phyloP scores from a whole-genome alignment of 1,140 invertebrate genomes.

The Nephila pilipes region DNA sequence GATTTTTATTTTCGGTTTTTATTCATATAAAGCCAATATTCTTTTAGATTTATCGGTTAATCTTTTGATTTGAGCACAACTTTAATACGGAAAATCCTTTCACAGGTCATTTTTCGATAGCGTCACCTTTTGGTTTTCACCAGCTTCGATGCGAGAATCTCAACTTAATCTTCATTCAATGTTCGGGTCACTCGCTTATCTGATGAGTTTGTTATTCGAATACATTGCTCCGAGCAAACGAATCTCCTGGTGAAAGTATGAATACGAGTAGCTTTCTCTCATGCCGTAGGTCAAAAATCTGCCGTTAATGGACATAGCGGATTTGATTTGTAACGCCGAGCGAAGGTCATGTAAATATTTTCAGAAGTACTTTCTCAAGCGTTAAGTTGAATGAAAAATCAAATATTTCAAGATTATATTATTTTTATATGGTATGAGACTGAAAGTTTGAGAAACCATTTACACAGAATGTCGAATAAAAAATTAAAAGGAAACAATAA shows the following conservation, averaged over 20 bases:
- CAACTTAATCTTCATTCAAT: conserved; percentile 3
- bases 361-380: too few relatives aligned
- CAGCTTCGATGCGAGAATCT: conserved; percentile 13
- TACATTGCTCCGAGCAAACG: background rate
- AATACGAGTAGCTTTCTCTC: background rate
- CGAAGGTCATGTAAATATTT: conserved; percentile 6
- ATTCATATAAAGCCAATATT: conserved; percentile 21
- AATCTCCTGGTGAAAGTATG: background rate
- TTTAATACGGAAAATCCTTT: conserved; percentile 60
- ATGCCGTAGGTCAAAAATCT: background rate
- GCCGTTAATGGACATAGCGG: conserved; percentile 15
- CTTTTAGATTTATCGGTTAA: conserved; percentile 41
- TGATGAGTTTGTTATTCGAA: conserved; percentile 12
- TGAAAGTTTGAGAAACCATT: too few relatives aligned
- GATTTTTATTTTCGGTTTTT: background rate
- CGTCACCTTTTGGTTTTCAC: conserved; percentile 58
- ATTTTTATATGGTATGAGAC: too few relatives aligned
- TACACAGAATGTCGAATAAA: too few relatives aligned
- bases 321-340: conserved; percentile 4
- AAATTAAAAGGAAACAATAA: too few relatives aligned
- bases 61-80: conserved; percentile 11
- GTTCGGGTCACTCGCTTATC: conserved; percentile 39
- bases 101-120: conserved; percentile 51
- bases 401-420: too few relatives aligned
- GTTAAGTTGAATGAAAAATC: too few relatives aligned